Evolutionary conservation across 2,888 invertebrate species (phyloP).

Genomic region (Polymixis lichenea): DNA sequence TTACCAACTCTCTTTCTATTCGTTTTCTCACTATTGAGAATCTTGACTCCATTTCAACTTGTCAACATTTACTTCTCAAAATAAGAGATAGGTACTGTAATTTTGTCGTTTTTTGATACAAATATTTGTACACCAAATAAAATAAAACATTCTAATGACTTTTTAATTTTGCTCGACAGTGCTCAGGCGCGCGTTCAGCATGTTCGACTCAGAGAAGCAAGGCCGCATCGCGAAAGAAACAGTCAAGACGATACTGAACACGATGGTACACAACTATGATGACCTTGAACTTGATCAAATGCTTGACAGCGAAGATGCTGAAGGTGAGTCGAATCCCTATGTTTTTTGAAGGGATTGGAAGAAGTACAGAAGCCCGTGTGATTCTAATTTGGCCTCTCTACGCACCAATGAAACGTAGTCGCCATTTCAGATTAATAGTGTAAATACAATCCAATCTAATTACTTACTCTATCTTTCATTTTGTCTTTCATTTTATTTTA

Average conservation of each 20-base stretch:
- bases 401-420: too few relatives aligned
- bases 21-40: not conserved
- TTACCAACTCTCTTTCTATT: too few relatives aligned
- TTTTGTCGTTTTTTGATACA: not conserved
- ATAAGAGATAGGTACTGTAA: too few relatives aligned
- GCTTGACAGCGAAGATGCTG: conserved; percentile 94
- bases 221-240: conserved; percentile 95
- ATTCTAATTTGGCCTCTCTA: too few relatives aligned
- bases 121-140: not conserved
- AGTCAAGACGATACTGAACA: conserved; percentile 94
- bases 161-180: conserved; percentile 86
- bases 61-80: not conserved
- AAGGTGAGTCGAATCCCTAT: conserved; percentile 89
- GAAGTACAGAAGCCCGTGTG: too few relatives aligned
- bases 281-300: conserved; percentile 94
- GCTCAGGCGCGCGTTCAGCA: conserved; percentile 94
- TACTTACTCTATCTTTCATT: too few relatives aligned
- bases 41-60: not conserved
- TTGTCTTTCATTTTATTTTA: too few relatives aligned
- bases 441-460: too few relatives aligned
- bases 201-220: conserved; percentile 95
- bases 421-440: too few relatives aligned
- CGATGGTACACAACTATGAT: conserved; percentile 95
- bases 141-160: not conserved
- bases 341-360: not conserved